These are phyloP conservation scores for Hyla sarda DNA, from an alignment of 2,113 vertebrate genomes.

Conservation along the genomic window DNA sequence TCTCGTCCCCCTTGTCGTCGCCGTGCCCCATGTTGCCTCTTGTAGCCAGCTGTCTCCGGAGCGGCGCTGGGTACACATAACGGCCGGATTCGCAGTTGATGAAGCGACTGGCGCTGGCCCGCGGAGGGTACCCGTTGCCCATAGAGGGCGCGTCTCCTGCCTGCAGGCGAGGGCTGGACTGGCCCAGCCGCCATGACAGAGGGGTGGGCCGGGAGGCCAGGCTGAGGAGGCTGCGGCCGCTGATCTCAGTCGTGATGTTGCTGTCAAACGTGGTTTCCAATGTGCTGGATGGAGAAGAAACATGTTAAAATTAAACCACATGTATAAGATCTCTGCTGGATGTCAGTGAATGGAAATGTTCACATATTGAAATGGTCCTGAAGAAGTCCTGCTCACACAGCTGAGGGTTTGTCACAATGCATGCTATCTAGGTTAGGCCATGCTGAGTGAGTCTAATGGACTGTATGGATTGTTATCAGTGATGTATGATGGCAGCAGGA, in stretches of 20 bases:
- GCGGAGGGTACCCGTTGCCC: conserved; percentile 85
- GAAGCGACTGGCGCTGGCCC: conserved; percentile 78
- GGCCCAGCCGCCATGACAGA: conserved; percentile 91
- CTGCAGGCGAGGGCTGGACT: conserved; percentile 94
- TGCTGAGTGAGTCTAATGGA: too few relatives aligned
- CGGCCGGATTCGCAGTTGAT: conserved; percentile 75
- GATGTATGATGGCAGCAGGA: background rate
- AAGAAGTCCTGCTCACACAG: too few relatives aligned
- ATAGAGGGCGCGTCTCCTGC: conserved; percentile 91
- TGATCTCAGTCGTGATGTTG: conserved; percentile 89
- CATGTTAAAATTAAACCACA: rapidly evolving
- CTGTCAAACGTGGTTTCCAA: conserved; percentile 94
- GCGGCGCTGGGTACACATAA: conserved; percentile 84
- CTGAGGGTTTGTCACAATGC: too few relatives aligned
- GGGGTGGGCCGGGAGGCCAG: conserved; percentile 82
- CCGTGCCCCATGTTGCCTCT: conserved; percentile 79
- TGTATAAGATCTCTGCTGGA: too few relatives aligned
- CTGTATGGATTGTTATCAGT: background rate
- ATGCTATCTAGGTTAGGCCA: too few relatives aligned
- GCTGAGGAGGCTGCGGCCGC: conserved; percentile 88
- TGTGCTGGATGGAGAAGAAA: conserved; percentile 71
- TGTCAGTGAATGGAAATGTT: too few relatives aligned
- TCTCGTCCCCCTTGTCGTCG: conserved; percentile 82
- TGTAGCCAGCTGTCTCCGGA: conserved; percentile 85
- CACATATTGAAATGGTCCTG: too few relatives aligned